Conservation (phyloP, 2,888 invertebrate species). For the Buathra laborator region DNA sequence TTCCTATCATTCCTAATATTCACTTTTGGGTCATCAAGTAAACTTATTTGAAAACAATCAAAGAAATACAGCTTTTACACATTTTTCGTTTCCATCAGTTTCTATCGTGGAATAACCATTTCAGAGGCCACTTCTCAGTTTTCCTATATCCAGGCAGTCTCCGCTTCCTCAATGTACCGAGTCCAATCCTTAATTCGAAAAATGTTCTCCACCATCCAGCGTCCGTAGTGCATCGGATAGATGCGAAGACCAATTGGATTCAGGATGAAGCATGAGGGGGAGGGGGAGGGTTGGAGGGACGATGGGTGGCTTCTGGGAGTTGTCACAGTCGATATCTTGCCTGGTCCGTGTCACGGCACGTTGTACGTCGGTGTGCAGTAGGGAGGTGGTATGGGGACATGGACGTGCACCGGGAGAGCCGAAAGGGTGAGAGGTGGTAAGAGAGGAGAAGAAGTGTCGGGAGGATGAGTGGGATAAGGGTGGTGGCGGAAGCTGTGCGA, state of each 20-base stretch:
- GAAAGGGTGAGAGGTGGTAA: conserved; percentile 61
- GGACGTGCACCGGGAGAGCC: conserved; percentile 70
- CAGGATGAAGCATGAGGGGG: conserved; percentile 25
- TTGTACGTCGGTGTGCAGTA: conserved; percentile 46
- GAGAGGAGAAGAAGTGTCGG: conserved; percentile 72
- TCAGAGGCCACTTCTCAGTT: background rate
- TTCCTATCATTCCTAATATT: background rate
- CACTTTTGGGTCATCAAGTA: background rate
- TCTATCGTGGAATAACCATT: background rate
- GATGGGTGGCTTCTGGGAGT: conserved; percentile 76
- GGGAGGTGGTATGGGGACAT: conserved; percentile 39
- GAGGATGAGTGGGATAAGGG: conserved; percentile 62
- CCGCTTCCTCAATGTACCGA: background rate
- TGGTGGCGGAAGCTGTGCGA: conserved; percentile 69
- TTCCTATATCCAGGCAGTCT: background rate
- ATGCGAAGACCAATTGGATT: conserved; percentile 39
- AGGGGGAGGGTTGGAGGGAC: conserved; percentile 69
- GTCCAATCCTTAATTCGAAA: conserved; percentile 11
- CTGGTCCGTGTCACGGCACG: conserved; percentile 79
- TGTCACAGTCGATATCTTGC: conserved; percentile 84
- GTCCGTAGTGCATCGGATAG: conserved; percentile 9
- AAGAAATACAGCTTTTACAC: background rate
- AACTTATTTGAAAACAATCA: background rate
- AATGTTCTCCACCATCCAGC: conserved; percentile 4
- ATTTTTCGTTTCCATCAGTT: background rate